Base-by-base conservation (phyloP, 2,113 vertebrate species). In the Cebus imitator region DNA sequence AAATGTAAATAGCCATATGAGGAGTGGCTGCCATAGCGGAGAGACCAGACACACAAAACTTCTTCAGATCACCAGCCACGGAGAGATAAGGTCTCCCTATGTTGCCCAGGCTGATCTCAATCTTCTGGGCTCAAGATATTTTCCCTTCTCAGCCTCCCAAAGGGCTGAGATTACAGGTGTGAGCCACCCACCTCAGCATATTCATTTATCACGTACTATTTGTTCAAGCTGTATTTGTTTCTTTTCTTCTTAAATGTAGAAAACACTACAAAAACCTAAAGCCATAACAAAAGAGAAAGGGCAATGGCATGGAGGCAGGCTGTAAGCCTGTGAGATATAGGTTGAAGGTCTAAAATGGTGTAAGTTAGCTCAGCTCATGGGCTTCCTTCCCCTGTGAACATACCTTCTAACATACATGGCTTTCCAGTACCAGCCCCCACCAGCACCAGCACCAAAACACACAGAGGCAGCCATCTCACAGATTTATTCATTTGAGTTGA, bases 341-440 rank as follows among this genome's bases (percentile, higher is more conserved):
- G 52, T 2, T 78, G 72, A 79, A 73, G 32, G 40, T 43, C 68
- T 79, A 73, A 91, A 68, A 66, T 89, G 48, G 52, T 91, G 30
- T 11, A 92, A 73, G 48, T 55, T 10, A 84, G 37, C 81, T 81
- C 76, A 79, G 52, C 37, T 37, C 93, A 85, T 87, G 81, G 68
- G 70, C 92, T 83, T 86, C 89, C 89, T 87, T 94, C 57, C 84
- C 75, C 81, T 96, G 96, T 72, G 90, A 91, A 72, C 70, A 88
- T 20, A 30, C 64, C 95, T 96, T 95, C 80, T 91, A 91, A 95
- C 78, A 92, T 0, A 0, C 35, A 61, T 27, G n/a, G 86, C 18
- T 96, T 64, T 87, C 55, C 97, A 95, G 97, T 97, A 97, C 97
- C 97, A 94, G 95, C 86, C 95, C 92, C 96, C 94, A 27, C 27